phyloP scores from a whole-genome alignment of 2,797 vertebrate genomes.

The Scolopax rusticola region DNA sequence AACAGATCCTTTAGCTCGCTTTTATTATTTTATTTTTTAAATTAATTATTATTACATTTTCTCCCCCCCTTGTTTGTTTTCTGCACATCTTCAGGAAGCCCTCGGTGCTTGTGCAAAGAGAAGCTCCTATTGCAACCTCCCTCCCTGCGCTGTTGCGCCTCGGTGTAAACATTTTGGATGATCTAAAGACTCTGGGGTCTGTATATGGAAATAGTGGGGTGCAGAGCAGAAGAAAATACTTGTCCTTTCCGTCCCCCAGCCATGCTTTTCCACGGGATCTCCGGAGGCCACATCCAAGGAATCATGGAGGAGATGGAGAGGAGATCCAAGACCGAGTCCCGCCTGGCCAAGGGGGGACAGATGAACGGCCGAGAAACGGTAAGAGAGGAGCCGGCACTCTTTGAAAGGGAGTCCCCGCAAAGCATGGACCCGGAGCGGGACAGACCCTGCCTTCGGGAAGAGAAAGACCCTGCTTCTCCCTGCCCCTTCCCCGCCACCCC shows the following conservation, averaged over 20 bases:
- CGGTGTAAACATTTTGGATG: constrained; percentile 85
- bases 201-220: constrained; percentile 99
- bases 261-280: constrained; percentile 99
- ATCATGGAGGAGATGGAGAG: constrained; percentile 99
- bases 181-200: constrained; percentile 86
- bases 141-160: constrained; percentile 67
- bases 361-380: constrained; percentile 98
- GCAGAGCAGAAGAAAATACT: constrained; percentile 95
- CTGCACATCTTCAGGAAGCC: constrained; percentile 63
- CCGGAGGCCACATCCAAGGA: constrained; percentile 99
- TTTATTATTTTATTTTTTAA: constrained; percentile 51
- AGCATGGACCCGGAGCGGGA: not conserved
- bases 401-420: not conserved
- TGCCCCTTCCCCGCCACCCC: not conserved
- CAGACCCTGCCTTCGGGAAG: not conserved
- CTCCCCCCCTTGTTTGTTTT: constrained; percentile 56
- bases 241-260: constrained; percentile 97
- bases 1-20: constrained; percentile 54
- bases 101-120: constrained; percentile 60
- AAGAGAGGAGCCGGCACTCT: constrained; percentile 60
- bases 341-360: constrained; percentile 93
- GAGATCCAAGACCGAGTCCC: constrained; percentile 93
- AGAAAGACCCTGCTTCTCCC: not conserved
- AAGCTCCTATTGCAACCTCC: constrained; percentile 62
- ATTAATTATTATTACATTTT: constrained; percentile 70